Base-by-base conservation (phyloP, 2,888 invertebrate species). In the Lamproptera curius region DNA sequence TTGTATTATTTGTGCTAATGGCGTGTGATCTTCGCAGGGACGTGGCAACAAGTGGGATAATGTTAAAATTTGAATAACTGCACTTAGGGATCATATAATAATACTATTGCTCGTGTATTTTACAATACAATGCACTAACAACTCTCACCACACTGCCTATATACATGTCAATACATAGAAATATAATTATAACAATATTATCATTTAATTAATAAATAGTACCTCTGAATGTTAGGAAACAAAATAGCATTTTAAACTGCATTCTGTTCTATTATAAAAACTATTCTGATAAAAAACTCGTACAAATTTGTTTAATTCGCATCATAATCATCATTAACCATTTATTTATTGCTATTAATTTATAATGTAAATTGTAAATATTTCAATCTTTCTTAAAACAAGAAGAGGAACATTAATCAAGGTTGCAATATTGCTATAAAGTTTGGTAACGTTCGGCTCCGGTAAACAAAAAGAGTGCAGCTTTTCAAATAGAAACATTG, bases 141-240 rank as follows among this genome's bases (percentile, higher is more conserved):
- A 78, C 75, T 76, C 70, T 65, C 60, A 67, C 68, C 73, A 69
- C 69, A 69, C 70, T 76, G 72, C 70, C 74, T 87, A 84, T 84
- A 73, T 81, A 83, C 76, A 83, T 68, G 67, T 83, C 73, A 84
- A 85, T 89, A 89, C 82, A 88, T 87, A 89, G 81, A 89, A 89
- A 90, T 90, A 90, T 90, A 89, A 85, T 80, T 89, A 89, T 89
- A 87, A 89, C 80, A 87, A 84, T 78, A 89, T 87, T 64, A 75
- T 84, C 85, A 89, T 72, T 73, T 70, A 61, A 88, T 89, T 87
- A 88, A 89, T 90, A 90, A 89, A 89, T 90, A 90, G 86, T 89
- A 77, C 81, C 86, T 88, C 87, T 89, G 83, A 84, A 89, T 87
- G 89, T 89, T 89, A 89, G 84, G 84, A 89, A 88, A 88, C 79